These are phyloP conservation scores for Lampropteryx suffumata DNA, from an alignment of 2,888 invertebrate genomes.

Conservation along the genomic window DNA sequence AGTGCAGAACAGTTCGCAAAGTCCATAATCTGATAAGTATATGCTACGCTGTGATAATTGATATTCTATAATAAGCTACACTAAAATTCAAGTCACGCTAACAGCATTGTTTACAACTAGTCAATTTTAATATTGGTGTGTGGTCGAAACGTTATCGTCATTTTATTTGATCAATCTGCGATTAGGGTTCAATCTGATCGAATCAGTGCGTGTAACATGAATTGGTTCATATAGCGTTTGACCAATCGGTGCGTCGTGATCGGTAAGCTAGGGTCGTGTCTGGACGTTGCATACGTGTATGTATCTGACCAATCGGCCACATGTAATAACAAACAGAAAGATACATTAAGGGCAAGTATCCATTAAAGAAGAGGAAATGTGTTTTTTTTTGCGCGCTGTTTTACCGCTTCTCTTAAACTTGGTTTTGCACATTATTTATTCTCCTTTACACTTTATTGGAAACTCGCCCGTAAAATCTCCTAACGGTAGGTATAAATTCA, in stretches of 20 bases:
- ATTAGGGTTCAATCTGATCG: not conserved
- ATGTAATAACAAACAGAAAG: no score
- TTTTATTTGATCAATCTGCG: not conserved
- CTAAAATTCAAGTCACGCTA: constrained; percentile 20
- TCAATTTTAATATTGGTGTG: constrained; percentile 42
- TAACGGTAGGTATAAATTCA: no score
- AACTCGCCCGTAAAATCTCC: no score
- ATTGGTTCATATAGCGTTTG: not conserved
- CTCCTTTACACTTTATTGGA: no score
- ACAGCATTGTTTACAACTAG: constrained; percentile 42
- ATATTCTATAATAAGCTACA: constrained; percentile 20
- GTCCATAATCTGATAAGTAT: constrained; percentile 21
- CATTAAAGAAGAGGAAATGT: no score
- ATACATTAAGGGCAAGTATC: no score
- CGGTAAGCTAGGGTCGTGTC: constrained; percentile 32
- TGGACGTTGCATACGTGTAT: no score
- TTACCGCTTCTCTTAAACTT: no score
- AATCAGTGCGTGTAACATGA: not conserved
- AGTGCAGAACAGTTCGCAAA: constrained; percentile 7
- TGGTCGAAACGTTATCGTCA: not conserved
- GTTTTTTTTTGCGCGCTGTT: no score
- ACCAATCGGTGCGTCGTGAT: constrained; percentile 25
- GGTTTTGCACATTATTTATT: no score
- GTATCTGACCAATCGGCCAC: no score
- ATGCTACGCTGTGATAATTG: constrained; percentile 27